These are phyloP conservation scores for Acanthornis magna DNA, from an alignment of 2,797 vertebrate genomes.

Conservation along the genomic window DNA sequence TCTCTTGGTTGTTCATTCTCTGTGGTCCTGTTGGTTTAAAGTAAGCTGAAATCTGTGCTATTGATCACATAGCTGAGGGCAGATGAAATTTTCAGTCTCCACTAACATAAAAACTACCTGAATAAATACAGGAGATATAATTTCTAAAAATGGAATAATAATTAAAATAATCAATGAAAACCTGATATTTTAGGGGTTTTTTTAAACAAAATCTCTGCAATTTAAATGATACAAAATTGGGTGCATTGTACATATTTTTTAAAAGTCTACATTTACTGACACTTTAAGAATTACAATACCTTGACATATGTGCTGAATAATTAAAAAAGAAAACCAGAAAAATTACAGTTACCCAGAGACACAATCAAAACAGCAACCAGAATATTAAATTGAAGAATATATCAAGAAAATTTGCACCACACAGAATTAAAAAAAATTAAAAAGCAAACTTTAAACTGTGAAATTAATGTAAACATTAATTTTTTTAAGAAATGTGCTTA, in stretches of 20 bases:
- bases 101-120: not conserved
- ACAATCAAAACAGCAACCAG: not conserved
- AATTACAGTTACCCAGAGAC: not conserved
- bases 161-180: not conserved
- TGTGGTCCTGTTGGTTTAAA: not conserved
- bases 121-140: not conserved
- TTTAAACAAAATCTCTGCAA: not conserved
- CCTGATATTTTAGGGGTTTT: not conserved
- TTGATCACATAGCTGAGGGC: not conserved
- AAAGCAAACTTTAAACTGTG: not conserved
- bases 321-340: not conserved
- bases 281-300: not conserved
- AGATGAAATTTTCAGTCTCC: not conserved
- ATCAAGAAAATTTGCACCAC: not conserved
- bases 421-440: accelerated
- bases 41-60: not conserved
- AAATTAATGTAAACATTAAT: not conserved
- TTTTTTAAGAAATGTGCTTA: not conserved
- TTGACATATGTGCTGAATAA: not conserved
- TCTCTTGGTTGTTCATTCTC: not conserved
- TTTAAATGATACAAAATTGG: not conserved
- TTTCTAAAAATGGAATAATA: not conserved
- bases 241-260: not conserved
- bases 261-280: not conserved
- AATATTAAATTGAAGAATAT: not conserved